phyloP scores from a whole-genome alignment of 2,797 vertebrate genomes.

The Spea hammondii region DNA sequence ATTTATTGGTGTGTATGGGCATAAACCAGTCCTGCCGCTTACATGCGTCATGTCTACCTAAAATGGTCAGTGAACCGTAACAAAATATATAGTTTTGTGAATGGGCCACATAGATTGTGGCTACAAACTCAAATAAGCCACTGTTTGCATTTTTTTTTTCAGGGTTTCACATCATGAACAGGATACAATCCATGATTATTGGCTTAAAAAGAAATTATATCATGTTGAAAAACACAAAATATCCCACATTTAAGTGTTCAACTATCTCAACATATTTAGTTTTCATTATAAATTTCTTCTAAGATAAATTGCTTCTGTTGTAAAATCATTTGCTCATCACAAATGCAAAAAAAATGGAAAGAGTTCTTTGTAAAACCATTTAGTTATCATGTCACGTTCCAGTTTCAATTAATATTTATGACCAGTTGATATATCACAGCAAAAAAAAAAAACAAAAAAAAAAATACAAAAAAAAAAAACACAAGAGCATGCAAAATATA shows the following conservation, averaged over 20 bases:
- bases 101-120: too few relatives aligned
- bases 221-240: background rate
- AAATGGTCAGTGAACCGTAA: too few relatives aligned
- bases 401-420: constrained; percentile 21
- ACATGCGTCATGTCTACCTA: too few relatives aligned
- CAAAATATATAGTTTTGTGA: too few relatives aligned
- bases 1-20: too few relatives aligned
- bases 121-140: too few relatives aligned
- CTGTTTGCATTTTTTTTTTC: too few relatives aligned
- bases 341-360: background rate
- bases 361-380: constrained; percentile 3
- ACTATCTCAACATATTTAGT: background rate
- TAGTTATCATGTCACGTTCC: constrained; percentile 18
- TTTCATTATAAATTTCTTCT: background rate
- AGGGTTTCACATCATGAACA: too few relatives aligned
- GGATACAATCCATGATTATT: too few relatives aligned
- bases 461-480: background rate
- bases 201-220: background rate
- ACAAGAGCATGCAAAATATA: constrained; percentile 6
- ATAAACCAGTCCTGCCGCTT: too few relatives aligned
- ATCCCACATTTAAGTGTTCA: too few relatives aligned
- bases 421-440: constrained; percentile 15
- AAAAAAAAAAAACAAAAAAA: background rate
- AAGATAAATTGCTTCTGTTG: background rate
- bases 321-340: background rate